Percentiles rank a stretch among this genome's conserved stretches.
Conservation (phyloP, 1,140 invertebrate genomes). For the Drosophila nigrodunni region DNA sequence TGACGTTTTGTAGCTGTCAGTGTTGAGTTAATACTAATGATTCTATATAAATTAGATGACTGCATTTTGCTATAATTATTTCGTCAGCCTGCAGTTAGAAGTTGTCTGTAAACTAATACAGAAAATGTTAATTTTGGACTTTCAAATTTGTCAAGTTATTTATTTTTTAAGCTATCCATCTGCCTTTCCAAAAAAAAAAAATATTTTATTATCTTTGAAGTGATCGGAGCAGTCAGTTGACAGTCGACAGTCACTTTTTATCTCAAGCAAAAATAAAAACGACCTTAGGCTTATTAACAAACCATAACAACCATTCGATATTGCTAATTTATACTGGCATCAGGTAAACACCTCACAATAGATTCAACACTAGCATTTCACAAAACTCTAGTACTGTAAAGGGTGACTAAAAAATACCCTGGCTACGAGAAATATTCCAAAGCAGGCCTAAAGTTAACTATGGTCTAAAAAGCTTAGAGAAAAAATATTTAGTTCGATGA, state of each 20-base stretch:
- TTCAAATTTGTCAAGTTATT: conserved; percentile 15
- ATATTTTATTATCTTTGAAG: conserved; percentile 5
- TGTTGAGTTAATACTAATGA: conserved; percentile 46
- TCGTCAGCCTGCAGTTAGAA: background rate
- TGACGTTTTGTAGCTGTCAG: conserved; percentile 66
- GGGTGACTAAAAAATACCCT: conserved; percentile 2
- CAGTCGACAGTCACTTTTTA: conserved; percentile 23
- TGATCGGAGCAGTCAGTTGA: conserved; percentile 6
- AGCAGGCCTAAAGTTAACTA: background rate
- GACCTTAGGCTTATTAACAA: conserved; percentile 42
- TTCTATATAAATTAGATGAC: conserved; percentile 25
- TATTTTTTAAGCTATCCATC: background rate
- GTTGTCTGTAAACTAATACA: background rate
- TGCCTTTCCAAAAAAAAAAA: conserved; percentile 26
- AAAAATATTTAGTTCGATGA: background rate
- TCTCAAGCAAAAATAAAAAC: background rate
- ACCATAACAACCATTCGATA: conserved; percentile 55
- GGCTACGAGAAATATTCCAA: background rate
- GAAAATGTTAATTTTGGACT: background rate
- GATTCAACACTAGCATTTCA: conserved; percentile 10
- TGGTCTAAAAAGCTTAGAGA: too few species aligned
- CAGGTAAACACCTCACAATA: conserved; percentile 22
- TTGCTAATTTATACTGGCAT: conserved; percentile 71
- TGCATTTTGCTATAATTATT: conserved; percentile 26
- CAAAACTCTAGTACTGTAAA: background rate